These are phyloP conservation scores for Tuberolachnus salignus DNA, from an alignment of 2,888 invertebrate species.

Conservation along the genomic window DNA sequence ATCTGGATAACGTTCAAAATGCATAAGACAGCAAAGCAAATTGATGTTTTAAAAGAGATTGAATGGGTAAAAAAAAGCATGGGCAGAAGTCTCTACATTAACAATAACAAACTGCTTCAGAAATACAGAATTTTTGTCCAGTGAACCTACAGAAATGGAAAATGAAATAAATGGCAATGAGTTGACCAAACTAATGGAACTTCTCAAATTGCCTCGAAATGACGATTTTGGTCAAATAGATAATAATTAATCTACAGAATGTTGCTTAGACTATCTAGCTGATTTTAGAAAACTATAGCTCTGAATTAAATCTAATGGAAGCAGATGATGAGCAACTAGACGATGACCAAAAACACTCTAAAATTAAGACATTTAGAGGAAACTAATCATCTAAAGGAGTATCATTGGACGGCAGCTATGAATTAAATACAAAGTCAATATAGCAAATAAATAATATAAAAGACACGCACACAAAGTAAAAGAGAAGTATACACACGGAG, in stretches of 20 bases:
- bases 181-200: not conserved
- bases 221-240: not conserved
- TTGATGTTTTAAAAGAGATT: not conserved
- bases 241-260: not conserved
- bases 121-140: not conserved
- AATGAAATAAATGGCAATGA: conserved; percentile 2
- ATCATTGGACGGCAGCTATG: no score
- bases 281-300: not conserved
- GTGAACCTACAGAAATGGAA: not conserved
- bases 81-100: not conserved
- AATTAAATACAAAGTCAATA: no score
- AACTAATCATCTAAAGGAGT: no score
- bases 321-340: not conserved
- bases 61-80: not conserved
- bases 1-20: not conserved
- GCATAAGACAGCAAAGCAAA: not conserved
- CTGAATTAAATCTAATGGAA: not conserved
- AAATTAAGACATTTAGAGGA: no score
- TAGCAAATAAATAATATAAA: no score
- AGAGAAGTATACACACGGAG: no score
- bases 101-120: conserved; percentile 3
- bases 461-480: no score
- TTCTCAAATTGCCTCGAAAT: not conserved
- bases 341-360: no score
- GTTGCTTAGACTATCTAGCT: not conserved